phyloP scores from a whole-genome alignment of 2,888 invertebrate species.

The Drosophila parthenogenetica region DNA sequence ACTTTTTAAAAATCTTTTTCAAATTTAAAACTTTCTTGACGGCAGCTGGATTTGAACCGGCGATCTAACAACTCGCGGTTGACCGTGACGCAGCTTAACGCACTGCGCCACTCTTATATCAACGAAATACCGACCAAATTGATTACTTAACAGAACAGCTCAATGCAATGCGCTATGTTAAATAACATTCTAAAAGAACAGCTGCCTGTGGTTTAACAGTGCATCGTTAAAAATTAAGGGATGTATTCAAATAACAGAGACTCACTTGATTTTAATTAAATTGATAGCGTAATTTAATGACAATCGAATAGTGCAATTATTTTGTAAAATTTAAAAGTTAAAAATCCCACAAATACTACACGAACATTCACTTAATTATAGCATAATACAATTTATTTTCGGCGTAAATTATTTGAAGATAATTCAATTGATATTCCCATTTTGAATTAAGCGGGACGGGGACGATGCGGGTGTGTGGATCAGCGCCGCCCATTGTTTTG shows the following conservation, averaged over 20 bases:
- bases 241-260: not conserved
- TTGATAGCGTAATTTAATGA: not conserved
- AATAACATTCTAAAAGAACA: conserved; percentile 8
- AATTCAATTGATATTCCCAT: conserved; percentile 31
- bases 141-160: conserved; percentile 12
- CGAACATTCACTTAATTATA: not conserved
- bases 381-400: not conserved
- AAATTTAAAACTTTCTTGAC: not conserved
- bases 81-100: conserved; percentile 18
- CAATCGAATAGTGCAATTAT: not conserved
- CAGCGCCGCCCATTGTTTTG: conserved; percentile 47
- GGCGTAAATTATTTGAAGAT: conserved; percentile 14
- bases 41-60: conserved; percentile 30
- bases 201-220: conserved; percentile 7
- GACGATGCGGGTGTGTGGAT: conserved; percentile 27
- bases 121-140: fast-evolving
- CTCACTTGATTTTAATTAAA: too few species aligned
- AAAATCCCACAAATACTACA: not conserved
- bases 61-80: not conserved
- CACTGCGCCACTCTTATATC: conserved; percentile 27
- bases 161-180: not conserved
- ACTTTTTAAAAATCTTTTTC: not conserved
- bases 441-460: conserved; percentile 12
- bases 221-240: not conserved
- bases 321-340: not conserved